phyloP scores from a whole-genome alignment of 2,797 vertebrate species.

The Cuculus canorus region DNA sequence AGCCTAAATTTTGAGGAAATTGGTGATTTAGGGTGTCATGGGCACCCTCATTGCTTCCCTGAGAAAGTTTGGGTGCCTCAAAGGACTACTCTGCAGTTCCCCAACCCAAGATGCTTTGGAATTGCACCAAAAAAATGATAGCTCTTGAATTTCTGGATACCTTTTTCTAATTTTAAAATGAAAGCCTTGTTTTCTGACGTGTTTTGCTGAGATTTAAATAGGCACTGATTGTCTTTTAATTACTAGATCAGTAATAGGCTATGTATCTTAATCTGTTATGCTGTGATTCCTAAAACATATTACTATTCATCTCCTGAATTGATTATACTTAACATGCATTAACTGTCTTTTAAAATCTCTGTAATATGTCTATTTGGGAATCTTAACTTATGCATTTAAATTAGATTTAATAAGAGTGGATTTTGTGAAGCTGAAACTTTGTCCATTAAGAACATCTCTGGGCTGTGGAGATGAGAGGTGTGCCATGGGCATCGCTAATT shows the following conservation, averaged over 20 bases:
- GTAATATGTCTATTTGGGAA: not conserved
- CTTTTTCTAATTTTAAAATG: not conserved
- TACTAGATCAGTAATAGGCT: not conserved
- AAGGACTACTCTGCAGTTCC: not conserved
- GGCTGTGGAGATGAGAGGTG: not conserved
- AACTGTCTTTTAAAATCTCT: not conserved
- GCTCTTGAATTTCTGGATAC: not conserved
- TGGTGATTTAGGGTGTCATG: not conserved
- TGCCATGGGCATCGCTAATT: not conserved
- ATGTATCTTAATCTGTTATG: not conserved
- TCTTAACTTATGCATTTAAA: constrained; percentile 31
- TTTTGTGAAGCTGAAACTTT: not conserved
- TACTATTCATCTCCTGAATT: not conserved
- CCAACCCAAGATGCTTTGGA: not conserved
- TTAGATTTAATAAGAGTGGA: not conserved
- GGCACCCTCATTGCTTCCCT: rapidly evolving
- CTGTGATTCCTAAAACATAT: not conserved
- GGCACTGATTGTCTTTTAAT: not conserved
- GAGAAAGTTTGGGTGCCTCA: not conserved
- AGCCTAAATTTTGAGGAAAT: not conserved
- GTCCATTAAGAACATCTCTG: not conserved
- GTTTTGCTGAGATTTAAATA: not conserved
- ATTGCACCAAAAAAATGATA: not conserved
- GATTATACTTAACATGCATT: not conserved
- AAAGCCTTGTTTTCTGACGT: not conserved